Percentiles rank a stretch among this genome's conserved stretches.
phyloP scores from a whole-genome alignment of 1,140 invertebrate species.

The Galleria mellonella region DNA sequence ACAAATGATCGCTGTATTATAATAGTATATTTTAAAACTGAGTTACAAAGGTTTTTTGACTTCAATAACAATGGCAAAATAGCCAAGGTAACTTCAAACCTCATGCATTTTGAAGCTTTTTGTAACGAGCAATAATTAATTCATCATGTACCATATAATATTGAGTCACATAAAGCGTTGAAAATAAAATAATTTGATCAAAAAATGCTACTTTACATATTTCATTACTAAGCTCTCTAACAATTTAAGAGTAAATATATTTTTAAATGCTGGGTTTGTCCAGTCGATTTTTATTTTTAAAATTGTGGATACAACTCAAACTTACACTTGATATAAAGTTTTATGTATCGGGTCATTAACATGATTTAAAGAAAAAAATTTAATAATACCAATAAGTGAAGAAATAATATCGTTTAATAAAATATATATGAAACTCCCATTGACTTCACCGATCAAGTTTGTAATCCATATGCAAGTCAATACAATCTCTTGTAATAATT shows the following conservation, averaged over 20 bases:
- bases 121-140: slow-evolving; percentile 53
- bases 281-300: slow-evolving; percentile 49
- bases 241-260: slow-evolving; percentile 64
- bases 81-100: slow-evolving; percentile 48
- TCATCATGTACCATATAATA: slow-evolving; percentile 59
- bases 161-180: slow-evolving; percentile 65
- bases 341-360: slow-evolving; percentile 11
- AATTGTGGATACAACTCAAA: slow-evolving; percentile 63
- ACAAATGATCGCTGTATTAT: slow-evolving; percentile 37
- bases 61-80: slow-evolving; percentile 56
- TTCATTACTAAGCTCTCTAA: slow-evolving; percentile 67
- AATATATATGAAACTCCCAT: slow-evolving; percentile 15
- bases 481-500: too few relatives aligned
- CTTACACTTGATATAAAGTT: slow-evolving; percentile 41
- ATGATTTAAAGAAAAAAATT: slow-evolving; percentile 12
- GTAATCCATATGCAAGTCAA: too few relatives aligned
- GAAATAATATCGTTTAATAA: slow-evolving; percentile 9
- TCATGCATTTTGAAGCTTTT: slow-evolving; percentile 46
- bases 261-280: slow-evolving; percentile 66
- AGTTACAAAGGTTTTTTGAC: slow-evolving; percentile 64
- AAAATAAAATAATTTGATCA: slow-evolving; percentile 69
- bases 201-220: slow-evolving; percentile 68
- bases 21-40: slow-evolving; percentile 68
- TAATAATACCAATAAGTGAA: slow-evolving; percentile 6
- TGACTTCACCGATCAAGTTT: background rate